Evolutionary conservation across 1,140 invertebrate species (phyloP).

Genomic region (Lepidurus packardi): DNA sequence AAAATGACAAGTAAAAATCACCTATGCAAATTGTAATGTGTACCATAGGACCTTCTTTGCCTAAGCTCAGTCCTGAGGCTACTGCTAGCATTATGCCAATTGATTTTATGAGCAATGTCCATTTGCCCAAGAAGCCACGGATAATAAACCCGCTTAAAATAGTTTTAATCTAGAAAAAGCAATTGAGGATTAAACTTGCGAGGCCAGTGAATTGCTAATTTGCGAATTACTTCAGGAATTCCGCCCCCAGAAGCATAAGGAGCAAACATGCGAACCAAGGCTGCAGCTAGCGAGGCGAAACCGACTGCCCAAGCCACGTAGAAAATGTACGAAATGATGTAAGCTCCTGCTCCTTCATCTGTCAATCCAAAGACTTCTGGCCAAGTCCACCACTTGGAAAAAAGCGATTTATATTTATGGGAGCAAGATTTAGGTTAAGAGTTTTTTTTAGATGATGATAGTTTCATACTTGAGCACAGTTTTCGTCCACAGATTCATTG

Average conservation of each 20-base stretch:
- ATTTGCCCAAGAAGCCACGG: constrained; percentile 95
- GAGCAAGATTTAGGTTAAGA: not conserved
- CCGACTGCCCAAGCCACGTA: constrained; percentile 89
- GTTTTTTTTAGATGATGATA: not conserved
- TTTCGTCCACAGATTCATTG: constrained; percentile 81
- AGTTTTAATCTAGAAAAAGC: constrained; percentile 74
- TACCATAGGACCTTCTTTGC: constrained; percentile 99
- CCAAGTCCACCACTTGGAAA: constrained; percentile 86
- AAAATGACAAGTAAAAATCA: not conserved
- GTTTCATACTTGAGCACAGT: constrained; percentile 57
- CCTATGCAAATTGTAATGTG: constrained; percentile 75
- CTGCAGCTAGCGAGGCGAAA: constrained; percentile 87
- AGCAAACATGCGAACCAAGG: constrained; percentile 96
- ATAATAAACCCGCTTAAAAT: constrained; percentile 99
- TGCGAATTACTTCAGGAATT: constrained; percentile 76
- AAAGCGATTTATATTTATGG: not conserved
- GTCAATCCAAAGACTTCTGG: constrained; percentile 79
- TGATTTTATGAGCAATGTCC: constrained; percentile 97
- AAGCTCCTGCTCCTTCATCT: constrained; percentile 70
- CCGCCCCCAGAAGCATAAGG: constrained; percentile 98
- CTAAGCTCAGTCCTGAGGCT: constrained; percentile 89
- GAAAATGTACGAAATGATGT: constrained; percentile 89
- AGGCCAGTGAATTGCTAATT: not conserved
- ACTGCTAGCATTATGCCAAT: constrained; percentile 87
- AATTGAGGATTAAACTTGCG: not conserved